phyloP scores from a whole-genome alignment of 1,140 invertebrate genomes.

The Neodiprion lecontei region DNA sequence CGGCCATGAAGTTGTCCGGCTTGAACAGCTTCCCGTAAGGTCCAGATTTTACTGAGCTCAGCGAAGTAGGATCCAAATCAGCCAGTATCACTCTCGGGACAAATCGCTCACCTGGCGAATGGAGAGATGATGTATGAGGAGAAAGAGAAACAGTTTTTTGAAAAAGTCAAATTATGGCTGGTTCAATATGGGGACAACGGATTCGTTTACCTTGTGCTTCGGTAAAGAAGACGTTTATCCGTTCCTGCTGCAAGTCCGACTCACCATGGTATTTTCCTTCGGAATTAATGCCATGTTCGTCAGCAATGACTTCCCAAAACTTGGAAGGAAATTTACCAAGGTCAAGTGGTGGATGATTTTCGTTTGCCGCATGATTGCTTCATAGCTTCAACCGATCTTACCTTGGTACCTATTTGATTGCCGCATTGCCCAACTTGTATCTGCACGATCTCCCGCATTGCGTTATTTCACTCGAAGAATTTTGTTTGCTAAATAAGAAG shows the following conservation, averaged over 20 bases:
- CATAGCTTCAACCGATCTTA: conserved; percentile 34
- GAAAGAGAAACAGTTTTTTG: background rate
- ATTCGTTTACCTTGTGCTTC: conserved; percentile 70
- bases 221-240: conserved; percentile 88
- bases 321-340: conserved; percentile 52
- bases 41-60: conserved; percentile 73
- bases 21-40: conserved; percentile 72
- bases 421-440: conserved; percentile 70
- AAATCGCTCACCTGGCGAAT: conserved; percentile 68
- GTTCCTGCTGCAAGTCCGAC: conserved; percentile 78
- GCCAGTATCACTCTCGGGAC: conserved; percentile 74
- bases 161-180: conserved; percentile 33
- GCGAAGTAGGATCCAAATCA: conserved; percentile 76
- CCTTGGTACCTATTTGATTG: conserved; percentile 69
- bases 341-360: background rate
- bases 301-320: conserved; percentile 92
- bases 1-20: conserved; percentile 74
- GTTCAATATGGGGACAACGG: background rate
- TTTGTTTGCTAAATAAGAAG: background rate
- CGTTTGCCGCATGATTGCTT: no score
- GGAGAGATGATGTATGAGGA: background rate
- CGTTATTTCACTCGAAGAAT: background rate
- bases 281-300: conserved; percentile 84
- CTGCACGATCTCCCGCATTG: conserved; percentile 70
- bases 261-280: conserved; percentile 78